Evolutionary conservation across 2,113 vertebrate species (phyloP), one percentile per base, ranked within the genome.

Genomic region (Xiphophorus couchianus): DNA sequence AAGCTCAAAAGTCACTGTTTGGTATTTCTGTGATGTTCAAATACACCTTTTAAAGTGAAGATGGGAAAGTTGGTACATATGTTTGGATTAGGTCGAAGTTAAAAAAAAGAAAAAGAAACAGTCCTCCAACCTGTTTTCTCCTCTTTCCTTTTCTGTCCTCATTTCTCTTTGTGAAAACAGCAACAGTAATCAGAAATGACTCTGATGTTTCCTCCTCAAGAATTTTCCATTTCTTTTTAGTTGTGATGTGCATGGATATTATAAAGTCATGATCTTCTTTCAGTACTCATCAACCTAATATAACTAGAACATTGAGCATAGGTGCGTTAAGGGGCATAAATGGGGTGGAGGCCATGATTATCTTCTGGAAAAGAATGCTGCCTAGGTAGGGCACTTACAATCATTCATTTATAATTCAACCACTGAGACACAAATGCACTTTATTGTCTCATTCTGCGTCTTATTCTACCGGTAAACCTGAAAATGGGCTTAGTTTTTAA

Each of bases 331-430:
- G 88, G 86, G 82, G 39, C 73, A 78, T 84, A 80, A 78, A 87
- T 78, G 85, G 83, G 79, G 90, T 92, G 90, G 83, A 89, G 81
- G 86, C 80, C 72, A 85, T 93, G 93, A 96, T 95, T 94, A 95
- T 91, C 81, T 84, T 88, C 83, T 78, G 84, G 86, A 86, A 87
- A 88, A 91, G 93, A 89, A 88, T 88, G 88, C 90, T 84, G 86
- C 83, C 84, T 2, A 82, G 87, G 80, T 85, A 90, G 91, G 51
- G 94, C 95, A 96, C 96, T 96, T 96, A 95, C 76, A 95, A 96
- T 97, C 93, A 96, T 92, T 96, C 95, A 97, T 97, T 97, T 94
- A 97, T 96, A 92, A 94, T 94, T 91, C 92, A 91, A 91, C 94
- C 88, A 89, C 93, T 93, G 92, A 90, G 96, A 95, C 95, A 96